Evolutionary conservation across 2,888 invertebrate species (phyloP), one percentile per base, ranked within the genome.

Genomic region (Imbricaverruca yamaguchii): DNA sequence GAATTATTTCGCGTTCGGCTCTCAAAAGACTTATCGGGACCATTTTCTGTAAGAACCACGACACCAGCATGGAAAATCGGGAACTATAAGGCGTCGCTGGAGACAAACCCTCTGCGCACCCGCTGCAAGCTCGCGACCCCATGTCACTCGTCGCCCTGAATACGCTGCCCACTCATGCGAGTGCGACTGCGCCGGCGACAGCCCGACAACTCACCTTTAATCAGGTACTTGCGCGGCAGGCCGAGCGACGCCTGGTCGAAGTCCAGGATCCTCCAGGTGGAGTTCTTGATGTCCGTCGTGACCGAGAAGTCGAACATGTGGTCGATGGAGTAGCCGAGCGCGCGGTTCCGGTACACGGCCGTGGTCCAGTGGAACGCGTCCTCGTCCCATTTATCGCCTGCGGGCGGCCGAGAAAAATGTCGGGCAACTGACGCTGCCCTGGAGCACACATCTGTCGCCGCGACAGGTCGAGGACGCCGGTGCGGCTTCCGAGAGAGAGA

Each of bases 271-370:
- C 95, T 90, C 85, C 90, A 91, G 0, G 94, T 93, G 67, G 94
- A 95, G 87, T 96, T 96, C 87, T 95, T 95, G 83, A 95, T 90
- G 87, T 96, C 96, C 12, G 94, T 93, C 61, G 93, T 92, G 85
- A 96, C 93, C 69, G 95, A 95, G 87, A 96, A 94, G 87, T 96
- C 95, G 67, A 96, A 90, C 87, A 96, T 93, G 87, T 95, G 95
- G 88, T 96, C 95, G 82, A 94, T 93, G 83, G 94, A 94, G 88
- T 94, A 95, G 6, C 96, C 96, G 80, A 91, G 89, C 81, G 89
- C 88, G 74, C 95, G 91, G 89, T 95, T 95, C 83, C 91, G 92
- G 88, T 94, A 94, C 12, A 95, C 93, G 0, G 93, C 92, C 84
- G 92, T 89, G 85, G 92, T 92, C 96, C 96, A 96, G 83, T 91